Evolutionary conservation across 2,797 vertebrate genomes (phyloP).

Genomic region (Cryptoprocta ferox): DNA sequence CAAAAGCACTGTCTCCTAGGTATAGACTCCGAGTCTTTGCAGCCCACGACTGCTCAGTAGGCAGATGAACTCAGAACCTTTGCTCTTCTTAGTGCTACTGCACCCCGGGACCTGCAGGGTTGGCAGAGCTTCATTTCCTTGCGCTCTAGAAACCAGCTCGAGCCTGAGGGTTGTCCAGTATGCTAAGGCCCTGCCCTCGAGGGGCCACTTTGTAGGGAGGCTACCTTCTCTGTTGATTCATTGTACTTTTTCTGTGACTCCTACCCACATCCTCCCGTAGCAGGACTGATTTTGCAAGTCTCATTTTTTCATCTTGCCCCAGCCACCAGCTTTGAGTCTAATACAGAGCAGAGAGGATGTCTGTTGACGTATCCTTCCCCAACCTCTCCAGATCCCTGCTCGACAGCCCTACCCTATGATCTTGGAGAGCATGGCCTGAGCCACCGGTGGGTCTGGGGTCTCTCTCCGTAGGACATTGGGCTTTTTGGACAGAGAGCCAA

Average conservation of each 20-base stretch:
- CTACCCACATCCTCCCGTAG: not conserved
- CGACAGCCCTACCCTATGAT: not conserved
- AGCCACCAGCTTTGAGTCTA: not conserved
- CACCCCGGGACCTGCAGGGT: not conserved
- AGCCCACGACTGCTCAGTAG: not conserved
- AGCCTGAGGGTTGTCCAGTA: not conserved
- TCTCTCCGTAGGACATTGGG: not conserved
- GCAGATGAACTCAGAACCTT: conserved; percentile 1
- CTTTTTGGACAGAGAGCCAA: not conserved
- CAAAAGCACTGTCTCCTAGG: not conserved
- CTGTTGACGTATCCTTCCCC: not conserved
- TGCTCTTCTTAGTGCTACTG: not conserved
- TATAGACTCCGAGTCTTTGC: not conserved
- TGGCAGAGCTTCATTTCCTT: not conserved
- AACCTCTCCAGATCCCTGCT: not conserved
- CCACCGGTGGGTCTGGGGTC: not conserved
- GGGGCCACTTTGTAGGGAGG: not conserved
- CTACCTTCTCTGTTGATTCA: not conserved
- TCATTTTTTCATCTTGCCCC: not conserved
- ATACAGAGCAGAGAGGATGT: not conserved
- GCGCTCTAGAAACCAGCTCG: not conserved
- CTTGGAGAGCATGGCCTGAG: not conserved
- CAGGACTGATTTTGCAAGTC: not conserved
- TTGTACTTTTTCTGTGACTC: not conserved
- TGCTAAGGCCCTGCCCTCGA: not conserved